A percentile compares a stretch with the other conserved stretches of the same genome.
These are phyloP conservation scores for Ispidina lecontei DNA, from an alignment of 2,797 vertebrate genomes.

Conservation along the genomic window DNA sequence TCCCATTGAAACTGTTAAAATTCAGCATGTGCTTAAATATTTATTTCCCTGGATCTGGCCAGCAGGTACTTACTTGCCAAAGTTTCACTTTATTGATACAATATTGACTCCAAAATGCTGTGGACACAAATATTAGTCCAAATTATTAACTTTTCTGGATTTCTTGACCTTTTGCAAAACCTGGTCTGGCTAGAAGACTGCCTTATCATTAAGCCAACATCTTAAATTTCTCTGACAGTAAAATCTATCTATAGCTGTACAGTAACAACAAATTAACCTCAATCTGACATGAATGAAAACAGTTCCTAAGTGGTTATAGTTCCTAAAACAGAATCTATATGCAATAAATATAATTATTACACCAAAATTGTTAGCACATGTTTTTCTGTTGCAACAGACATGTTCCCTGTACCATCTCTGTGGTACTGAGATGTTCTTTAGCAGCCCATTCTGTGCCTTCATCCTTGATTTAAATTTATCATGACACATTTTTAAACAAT, in stretches of 20 bases:
- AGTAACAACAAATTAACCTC: conserved; percentile 82
- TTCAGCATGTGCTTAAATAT: not conserved
- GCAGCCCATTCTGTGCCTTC: conserved; percentile 70
- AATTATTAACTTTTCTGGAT: conserved; percentile 33
- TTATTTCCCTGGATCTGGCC: conserved; percentile 1
- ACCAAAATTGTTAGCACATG: conserved; percentile 83
- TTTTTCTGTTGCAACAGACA: conserved; percentile 68
- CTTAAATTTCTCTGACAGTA: conserved; percentile 75
- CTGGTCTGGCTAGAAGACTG: conserved; percentile 50
- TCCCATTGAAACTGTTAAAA: not conserved
- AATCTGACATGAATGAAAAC: conserved; percentile 81
- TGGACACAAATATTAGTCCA: conserved; percentile 41
- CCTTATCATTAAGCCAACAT: conserved; percentile 75
- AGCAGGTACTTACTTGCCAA: not conserved
- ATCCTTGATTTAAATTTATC: conserved; percentile 82
- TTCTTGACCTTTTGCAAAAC: conserved; percentile 16
- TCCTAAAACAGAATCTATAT: conserved; percentile 79
- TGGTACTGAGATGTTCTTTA: conserved; percentile 74
- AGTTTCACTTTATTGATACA: conserved; percentile 16
- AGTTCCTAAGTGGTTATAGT: conserved; percentile 80
- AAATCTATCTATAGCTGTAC: conserved; percentile 73
- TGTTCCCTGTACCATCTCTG: conserved; percentile 70
- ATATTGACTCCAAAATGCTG: conserved; percentile 19
- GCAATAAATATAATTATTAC: conserved; percentile 83
- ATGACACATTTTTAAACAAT: conserved; percentile 86